Evolutionary conservation across 2,888 invertebrate genomes (phyloP), one percentile per base, ranked within the genome.

Genomic region (Chrysolina americana): DNA sequence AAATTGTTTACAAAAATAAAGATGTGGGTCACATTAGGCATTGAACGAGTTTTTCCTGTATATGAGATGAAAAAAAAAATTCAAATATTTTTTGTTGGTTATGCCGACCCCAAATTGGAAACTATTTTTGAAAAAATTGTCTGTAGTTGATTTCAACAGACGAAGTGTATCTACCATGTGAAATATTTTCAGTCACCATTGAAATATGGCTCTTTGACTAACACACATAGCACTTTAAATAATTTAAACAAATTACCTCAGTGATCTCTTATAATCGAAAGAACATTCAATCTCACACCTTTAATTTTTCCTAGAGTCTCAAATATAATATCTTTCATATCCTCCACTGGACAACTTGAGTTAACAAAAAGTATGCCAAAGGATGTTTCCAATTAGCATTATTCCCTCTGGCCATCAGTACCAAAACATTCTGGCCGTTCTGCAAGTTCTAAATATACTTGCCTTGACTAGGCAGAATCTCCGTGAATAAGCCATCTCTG

Each of bases 1-100:
- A 81, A 79, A 56, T 76, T 77, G 23, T 66, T 76, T 2, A 76
- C 77, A 64, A 66, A 41, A 17, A 81, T 74, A 73, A 80, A 80
- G 53, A 48, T 36, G 41, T 80, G 75, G 1, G 79, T 77, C 13
- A 81, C 48, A 73, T 78, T 80, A 5, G 78, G 75, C 4, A 73
- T 74, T n/a, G 68, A 19, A 65, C 77, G 53, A 41, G 56, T 28
- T 64, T 41, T 44, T 73, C 64, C 44, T 41, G 6, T 41, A 73
- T 77, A 41, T 80, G 76, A 3, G 56, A 21, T 11, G 76, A 19
- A 71, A 79, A 79, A 17, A 80, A 70, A 65, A 47, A 9, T 50
- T 75, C 41, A 80, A 74, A 65, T 79, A 65, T 64, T 71, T 41
- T 76, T 78, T 79, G 28, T 44, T 48, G 11, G 76, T 71, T 19